Conservation (phyloP, 2,113 vertebrate species). For the Grammomys dolichurus region DNA sequence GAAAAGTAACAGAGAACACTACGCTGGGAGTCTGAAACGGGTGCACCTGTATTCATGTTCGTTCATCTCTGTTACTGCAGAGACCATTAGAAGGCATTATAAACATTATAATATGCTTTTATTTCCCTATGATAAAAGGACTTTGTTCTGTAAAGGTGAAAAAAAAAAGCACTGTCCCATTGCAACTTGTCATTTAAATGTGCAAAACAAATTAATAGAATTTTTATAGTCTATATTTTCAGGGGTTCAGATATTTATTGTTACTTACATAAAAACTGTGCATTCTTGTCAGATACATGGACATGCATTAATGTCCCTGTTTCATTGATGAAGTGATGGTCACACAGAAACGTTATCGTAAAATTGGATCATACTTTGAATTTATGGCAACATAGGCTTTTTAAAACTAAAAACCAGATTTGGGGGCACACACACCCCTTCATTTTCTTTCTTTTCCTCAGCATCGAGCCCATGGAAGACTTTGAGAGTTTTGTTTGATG, state of each 20-base stretch:
- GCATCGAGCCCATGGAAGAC: conserved; percentile 14
- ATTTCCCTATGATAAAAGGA: background rate
- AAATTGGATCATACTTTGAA: conserved; percentile 4
- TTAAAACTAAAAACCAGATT: conserved; percentile 17
- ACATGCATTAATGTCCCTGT: background rate
- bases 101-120: background rate
- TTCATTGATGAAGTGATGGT: background rate
- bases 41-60: background rate
- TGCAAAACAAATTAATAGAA: background rate
- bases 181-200: conserved; percentile 22
- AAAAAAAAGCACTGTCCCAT: background rate
- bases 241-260: conserved; percentile 37
- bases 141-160: conserved; percentile 18
- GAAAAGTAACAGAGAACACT: background rate
- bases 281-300: background rate
- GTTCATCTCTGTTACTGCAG: background rate
- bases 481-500: conserved; percentile 60
- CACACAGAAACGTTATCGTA: background rate
- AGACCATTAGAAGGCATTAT: conserved; percentile 1
- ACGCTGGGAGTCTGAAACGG: background rate
- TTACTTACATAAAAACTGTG: conserved; percentile 26
- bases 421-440: background rate
- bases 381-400: background rate
- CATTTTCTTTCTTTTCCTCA: conserved; percentile 52
- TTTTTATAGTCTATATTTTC: conserved; percentile 36